Evolutionary conservation across 2,113 vertebrate genomes (phyloP).

Genomic region (Hiodon alosoides): DNA sequence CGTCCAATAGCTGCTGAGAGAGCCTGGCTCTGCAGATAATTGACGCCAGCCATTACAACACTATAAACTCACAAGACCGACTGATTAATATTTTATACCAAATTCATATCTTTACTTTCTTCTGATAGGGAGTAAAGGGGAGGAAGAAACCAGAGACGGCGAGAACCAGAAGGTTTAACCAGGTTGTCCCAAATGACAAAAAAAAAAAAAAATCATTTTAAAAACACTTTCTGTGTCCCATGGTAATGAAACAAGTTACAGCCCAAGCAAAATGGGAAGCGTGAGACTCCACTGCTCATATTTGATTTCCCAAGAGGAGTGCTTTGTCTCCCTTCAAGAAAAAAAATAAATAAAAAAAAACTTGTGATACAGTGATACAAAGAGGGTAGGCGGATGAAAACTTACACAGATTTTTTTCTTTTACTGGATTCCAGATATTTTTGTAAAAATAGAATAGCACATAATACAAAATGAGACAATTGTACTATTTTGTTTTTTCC

Average conservation of each 20-base stretch:
- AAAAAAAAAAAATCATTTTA: slow-evolving; percentile 7
- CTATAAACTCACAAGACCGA: too few relatives aligned
- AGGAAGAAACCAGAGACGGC: background rate
- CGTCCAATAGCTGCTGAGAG: too few relatives aligned
- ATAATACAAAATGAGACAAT: background rate
- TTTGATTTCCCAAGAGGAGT: slow-evolving; percentile 19
- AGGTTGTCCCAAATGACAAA: background rate
- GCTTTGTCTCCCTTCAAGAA: background rate
- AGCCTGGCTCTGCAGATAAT: too few relatives aligned
- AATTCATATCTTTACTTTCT: too few relatives aligned
- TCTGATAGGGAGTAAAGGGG: background rate
- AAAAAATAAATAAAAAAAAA: background rate
- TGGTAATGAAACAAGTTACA: background rate
- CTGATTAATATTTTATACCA: background rate
- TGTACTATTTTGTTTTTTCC: background rate
- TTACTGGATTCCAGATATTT: background rate
- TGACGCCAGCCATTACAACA: too few relatives aligned
- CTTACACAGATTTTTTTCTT: background rate
- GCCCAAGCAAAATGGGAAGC: slow-evolving; percentile 1
- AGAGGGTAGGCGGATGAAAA: slow-evolving; percentile 11
- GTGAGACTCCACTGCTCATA: background rate
- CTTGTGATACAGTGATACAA: slow-evolving; percentile 17
- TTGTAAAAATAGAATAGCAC: background rate
- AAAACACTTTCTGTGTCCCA: background rate
- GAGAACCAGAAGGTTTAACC: background rate